These are phyloP conservation scores for Macrophya alboannulata DNA, from an alignment of 2,888 invertebrate genomes.

Conservation along the genomic window DNA sequence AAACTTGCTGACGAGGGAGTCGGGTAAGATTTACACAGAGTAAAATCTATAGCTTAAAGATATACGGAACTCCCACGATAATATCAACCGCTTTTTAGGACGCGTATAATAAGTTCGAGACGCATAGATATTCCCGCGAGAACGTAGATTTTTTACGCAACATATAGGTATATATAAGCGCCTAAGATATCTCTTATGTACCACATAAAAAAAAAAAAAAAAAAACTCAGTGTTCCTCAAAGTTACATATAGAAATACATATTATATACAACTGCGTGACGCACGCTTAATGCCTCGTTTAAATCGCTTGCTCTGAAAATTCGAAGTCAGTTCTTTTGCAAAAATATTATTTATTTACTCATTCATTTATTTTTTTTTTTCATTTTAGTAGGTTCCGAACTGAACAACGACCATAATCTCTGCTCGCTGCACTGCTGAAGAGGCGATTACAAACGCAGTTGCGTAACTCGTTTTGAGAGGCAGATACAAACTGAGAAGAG, in stretches of 20 bases:
- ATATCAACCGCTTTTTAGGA: neutral
- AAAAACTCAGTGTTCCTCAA: neutral
- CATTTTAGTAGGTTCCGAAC: neutral
- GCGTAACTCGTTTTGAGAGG: neutral
- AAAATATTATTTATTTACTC: neutral
- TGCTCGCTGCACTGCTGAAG: neutral
- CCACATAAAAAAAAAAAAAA: neutral
- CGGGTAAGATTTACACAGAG: neutral
- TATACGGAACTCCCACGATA: neutral
- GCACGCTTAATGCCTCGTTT: neutral
- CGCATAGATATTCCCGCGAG: neutral
- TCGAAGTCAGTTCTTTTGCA: neutral
- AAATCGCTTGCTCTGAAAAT: neutral
- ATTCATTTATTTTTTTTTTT: neutral
- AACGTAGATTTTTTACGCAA: neutral
- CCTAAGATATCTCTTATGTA: neutral
- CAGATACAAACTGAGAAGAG: neutral
- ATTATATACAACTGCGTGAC: no score
- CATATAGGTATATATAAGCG: neutral
- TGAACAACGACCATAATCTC: neutral
- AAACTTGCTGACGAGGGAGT: constrained; percentile 7
- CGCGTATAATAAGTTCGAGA: neutral
- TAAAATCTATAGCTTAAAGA: neutral
- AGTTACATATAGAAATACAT: neutral
- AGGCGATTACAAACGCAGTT: constrained; percentile 13